A percentile compares a stretch with the other conserved stretches of the same genome.
Conservation (phyloP, 2,113 vertebrate genomes). For the Dicrurus megarhynchus region DNA sequence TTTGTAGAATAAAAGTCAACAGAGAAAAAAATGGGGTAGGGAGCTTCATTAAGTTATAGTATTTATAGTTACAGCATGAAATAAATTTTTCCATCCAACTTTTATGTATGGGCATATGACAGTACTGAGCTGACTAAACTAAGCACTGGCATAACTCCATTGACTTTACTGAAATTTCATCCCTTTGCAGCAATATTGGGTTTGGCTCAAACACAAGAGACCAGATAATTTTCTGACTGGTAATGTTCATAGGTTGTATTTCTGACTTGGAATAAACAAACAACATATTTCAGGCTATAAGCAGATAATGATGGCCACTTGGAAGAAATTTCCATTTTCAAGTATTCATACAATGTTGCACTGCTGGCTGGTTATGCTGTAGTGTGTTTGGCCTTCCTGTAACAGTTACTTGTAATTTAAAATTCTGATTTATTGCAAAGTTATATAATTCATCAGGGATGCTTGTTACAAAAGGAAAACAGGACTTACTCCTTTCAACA, state of each 20-base stretch:
- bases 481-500: not conserved
- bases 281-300: not conserved
- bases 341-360: not conserved
- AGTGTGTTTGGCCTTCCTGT: not conserved
- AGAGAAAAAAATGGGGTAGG: not conserved
- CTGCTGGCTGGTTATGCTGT: not conserved
- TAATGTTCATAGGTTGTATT: not conserved
- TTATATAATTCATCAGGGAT: rapidly evolving
- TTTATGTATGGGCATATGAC: not conserved
- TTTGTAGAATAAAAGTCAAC: not conserved
- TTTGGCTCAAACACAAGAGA: constrained; percentile 23
- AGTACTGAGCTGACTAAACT: constrained; percentile 14
- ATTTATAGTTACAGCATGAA: constrained; percentile 35
- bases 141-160: constrained; percentile 22
- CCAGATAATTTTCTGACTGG: constrained; percentile 30
- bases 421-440: not conserved
- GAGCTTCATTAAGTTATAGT: not conserved
- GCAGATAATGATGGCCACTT: not conserved
- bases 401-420: not conserved
- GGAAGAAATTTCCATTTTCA: constrained; percentile 3
- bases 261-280: constrained; percentile 16
- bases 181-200: constrained; percentile 14
- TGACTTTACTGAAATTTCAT: constrained; percentile 60
- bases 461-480: not conserved
- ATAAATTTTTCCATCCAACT: not conserved